Conservation (phyloP, 30 jellyfish, hydroid and myxozoan genomes). For the Pseudorhiza aurosa region DNA sequence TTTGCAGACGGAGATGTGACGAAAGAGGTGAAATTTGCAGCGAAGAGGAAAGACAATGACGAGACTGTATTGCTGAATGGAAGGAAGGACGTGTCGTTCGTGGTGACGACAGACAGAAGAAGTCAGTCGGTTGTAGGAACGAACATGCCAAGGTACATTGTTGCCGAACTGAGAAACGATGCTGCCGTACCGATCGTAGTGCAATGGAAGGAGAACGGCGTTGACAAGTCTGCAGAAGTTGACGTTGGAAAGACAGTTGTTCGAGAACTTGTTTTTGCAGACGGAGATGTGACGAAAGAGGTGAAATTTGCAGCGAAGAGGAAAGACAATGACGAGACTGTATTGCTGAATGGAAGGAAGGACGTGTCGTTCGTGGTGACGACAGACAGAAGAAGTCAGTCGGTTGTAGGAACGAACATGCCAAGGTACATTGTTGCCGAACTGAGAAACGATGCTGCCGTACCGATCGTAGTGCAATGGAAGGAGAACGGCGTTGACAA, state of each 20-base stretch:
- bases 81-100: background rate
- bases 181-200: constrained; percentile 7
- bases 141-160: background rate
- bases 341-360: constrained; percentile 8
- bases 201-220: constrained; percentile 4
- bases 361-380: background rate
- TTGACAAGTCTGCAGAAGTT: background rate
- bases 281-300: background rate
- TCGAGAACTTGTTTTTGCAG: background rate
- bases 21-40: background rate
- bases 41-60: background rate
- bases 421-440: background rate
- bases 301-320: constrained; percentile 6
- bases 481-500: background rate
- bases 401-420: background rate
- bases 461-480: background rate
- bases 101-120: background rate
- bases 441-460: background rate
- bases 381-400: background rate
- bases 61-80: background rate
- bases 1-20: background rate
- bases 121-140: background rate
- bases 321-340: background rate
- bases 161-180: background rate
- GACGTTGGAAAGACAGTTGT: background rate